Conservation (phyloP, 2,113 vertebrate species). For the Mesocricetus auratus region DNA sequence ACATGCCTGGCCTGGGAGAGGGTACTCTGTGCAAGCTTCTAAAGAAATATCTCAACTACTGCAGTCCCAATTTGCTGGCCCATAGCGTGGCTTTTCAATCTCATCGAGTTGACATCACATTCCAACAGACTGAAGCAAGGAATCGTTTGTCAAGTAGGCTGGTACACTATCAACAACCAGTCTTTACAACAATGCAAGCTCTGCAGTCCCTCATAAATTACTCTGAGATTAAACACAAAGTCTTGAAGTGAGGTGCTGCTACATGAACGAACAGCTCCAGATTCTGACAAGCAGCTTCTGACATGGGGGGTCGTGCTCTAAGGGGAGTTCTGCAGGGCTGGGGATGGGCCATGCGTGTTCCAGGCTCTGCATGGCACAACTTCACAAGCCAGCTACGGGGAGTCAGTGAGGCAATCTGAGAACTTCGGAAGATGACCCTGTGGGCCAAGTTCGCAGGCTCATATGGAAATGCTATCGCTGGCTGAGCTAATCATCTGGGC, state of each 20-base stretch:
- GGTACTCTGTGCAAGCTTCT: not conserved
- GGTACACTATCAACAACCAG: conserved; percentile 63
- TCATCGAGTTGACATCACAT: not conserved
- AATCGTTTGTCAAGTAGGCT: conserved; percentile 57
- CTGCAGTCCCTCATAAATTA: conserved; percentile 65
- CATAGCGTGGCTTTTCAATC: not conserved
- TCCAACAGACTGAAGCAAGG: conserved; percentile 55
- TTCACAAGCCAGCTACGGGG: conserved; percentile 48
- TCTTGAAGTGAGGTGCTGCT: conserved; percentile 41
- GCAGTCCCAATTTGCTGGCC: not conserved
- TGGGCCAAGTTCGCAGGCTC: conserved; percentile 4
- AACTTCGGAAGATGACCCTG: not conserved
- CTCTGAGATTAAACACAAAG: conserved; percentile 74
- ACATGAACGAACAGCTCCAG: conserved; percentile 53
- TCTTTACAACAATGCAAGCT: conserved; percentile 61
- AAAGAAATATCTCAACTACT: not conserved
- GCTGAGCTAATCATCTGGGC: not conserved
- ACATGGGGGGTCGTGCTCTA: not conserved
- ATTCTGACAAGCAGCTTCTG: conserved; percentile 5
- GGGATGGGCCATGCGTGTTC: not conserved
- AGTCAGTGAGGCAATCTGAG: conserved; percentile 12
- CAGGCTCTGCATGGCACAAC: not conserved
- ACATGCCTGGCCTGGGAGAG: not conserved
- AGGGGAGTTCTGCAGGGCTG: not conserved
- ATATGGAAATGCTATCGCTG: not conserved